Conservation (phyloP, 2,888 invertebrate genomes). For the Oscheius myriophilus region DNA sequence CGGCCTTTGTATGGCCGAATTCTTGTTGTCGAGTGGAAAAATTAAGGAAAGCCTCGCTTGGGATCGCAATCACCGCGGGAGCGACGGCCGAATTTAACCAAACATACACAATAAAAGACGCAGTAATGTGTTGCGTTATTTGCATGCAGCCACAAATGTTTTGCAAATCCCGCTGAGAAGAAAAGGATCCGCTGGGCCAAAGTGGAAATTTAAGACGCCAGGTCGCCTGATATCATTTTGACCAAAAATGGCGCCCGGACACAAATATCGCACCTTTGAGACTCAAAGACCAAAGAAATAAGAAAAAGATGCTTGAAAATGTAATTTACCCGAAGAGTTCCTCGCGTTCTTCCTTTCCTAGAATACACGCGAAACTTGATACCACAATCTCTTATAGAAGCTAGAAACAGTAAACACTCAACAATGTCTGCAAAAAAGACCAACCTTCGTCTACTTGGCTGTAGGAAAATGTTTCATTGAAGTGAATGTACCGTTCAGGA, state of each 20-base stretch:
- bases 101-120: no score
- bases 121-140: no score
- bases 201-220: conserved; percentile 22
- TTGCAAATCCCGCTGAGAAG: conserved; percentile 14
- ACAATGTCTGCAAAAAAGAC: neutral
- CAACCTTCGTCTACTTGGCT: conserved; percentile 14
- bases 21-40: no score
- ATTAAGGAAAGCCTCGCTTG: no score
- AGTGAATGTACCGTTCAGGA: neutral
- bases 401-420: conserved; percentile 4
- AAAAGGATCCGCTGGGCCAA: conserved; percentile 18
- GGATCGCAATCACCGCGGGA: no score
- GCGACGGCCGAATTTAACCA: no score
- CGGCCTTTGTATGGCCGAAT: no score
- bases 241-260: neutral
- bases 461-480: conserved; percentile 16
- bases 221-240: conserved; percentile 1
- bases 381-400: neutral
- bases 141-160: conserved; percentile 5
- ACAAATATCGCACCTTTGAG: neutral
- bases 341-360: conserved; percentile 13
- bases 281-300: neutral
- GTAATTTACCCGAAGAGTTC: conserved; percentile 7
- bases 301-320: no score
- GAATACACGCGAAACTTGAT: conserved; percentile 22